phyloP scores from a whole-genome alignment of 1,140 invertebrate species.

The Drosophila elegans region DNA sequence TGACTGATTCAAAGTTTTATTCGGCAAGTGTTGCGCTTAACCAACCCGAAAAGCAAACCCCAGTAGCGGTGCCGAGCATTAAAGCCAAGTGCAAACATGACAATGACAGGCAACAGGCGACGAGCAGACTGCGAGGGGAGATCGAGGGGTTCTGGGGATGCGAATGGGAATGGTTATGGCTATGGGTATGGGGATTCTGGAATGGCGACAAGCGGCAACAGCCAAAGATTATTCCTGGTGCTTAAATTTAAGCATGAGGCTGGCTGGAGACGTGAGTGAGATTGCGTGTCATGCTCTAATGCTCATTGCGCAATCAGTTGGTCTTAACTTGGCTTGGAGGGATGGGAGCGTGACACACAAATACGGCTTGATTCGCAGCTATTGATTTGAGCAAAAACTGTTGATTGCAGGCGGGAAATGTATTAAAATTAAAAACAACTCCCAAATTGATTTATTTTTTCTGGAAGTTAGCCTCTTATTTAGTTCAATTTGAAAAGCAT shows the following conservation, averaged over 20 bases:
- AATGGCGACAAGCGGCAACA: conserved; percentile 52
- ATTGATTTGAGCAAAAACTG: conserved; percentile 42
- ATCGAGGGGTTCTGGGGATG: neutral
- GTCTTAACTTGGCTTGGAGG: conserved; percentile 27
- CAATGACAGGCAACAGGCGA: conserved; percentile 57
- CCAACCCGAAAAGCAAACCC: conserved; percentile 24
- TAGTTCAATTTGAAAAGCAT: no score
- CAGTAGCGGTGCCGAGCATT: conserved; percentile 38
- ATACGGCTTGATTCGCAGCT: conserved; percentile 22
- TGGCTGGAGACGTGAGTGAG: conserved; percentile 31
- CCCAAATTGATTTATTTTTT: no score
- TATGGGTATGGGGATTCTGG: neutral
- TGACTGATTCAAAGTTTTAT: conserved; percentile 44
- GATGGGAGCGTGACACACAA: conserved; percentile 43
- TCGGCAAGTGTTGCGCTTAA: conserved; percentile 22
- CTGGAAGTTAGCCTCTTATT: no score
- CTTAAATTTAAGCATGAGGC: conserved; percentile 46
- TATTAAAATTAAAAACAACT: no score
- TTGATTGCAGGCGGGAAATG: conserved; percentile 1
- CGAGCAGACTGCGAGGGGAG: conserved; percentile 3
- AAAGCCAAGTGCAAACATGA: conserved; percentile 62
- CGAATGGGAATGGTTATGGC: no score
- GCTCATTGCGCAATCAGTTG: conserved; percentile 62
- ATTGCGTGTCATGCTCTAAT: conserved; percentile 51
- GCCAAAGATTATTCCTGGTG: conserved; percentile 58